These are phyloP conservation scores for Cercopithecus mona DNA, from an alignment of 2,113 vertebrate species.

Conservation along the genomic window DNA sequence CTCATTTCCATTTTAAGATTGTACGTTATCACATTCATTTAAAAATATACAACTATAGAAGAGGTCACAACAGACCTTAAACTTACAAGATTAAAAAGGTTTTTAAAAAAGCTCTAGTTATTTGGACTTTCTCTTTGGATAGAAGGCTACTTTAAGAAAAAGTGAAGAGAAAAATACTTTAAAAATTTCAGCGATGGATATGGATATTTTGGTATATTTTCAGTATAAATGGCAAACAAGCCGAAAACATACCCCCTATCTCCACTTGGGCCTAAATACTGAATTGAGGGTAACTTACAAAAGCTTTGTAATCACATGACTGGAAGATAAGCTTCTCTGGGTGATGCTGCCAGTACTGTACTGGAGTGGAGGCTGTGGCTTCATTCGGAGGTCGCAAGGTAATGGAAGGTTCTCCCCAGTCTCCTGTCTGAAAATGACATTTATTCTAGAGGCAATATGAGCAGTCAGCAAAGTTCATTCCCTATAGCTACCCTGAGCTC, in stretches of 20 bases:
- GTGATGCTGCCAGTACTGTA: conserved; percentile 99
- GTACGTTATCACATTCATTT: neutral
- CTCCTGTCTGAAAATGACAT: conserved; percentile 94
- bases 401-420: conserved; percentile 98
- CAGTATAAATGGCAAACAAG: neutral
- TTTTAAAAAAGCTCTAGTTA: neutral
- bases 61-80: neutral
- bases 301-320: conserved; percentile 99
- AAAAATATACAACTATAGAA: neutral
- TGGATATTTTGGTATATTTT: neutral
- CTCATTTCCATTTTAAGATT: neutral
- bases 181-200: neutral
- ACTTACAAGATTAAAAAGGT: neutral
- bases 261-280: neutral
- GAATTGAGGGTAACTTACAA: conserved; percentile 89
- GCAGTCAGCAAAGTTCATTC: conserved; percentile 35
- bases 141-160: neutral
- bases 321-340: conserved; percentile 99
- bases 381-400: conserved; percentile 97
- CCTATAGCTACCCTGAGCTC: neutral
- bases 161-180: neutral
- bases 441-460: conserved; percentile 80
- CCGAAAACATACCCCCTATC: neutral
- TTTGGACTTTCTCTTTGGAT: neutral
- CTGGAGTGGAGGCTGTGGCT: conserved; percentile 97